phyloP scores from a whole-genome alignment of 2,797 vertebrate genomes.

The Ateles fusciceps region DNA sequence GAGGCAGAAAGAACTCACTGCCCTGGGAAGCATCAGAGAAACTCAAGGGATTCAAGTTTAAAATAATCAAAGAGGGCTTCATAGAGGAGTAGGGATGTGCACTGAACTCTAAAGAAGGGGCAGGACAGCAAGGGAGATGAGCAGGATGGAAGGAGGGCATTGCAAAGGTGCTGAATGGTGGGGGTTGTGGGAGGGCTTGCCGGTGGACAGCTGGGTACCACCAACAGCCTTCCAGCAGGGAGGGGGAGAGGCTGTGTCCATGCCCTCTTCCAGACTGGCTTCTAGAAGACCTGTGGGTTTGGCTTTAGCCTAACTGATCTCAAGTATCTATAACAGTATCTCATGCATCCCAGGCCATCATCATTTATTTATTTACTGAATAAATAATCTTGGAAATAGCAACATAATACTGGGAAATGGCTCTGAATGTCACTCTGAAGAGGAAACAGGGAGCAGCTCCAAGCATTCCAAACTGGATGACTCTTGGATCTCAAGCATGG shows the following conservation, averaged over 20 bases:
- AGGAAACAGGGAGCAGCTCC: not conserved
- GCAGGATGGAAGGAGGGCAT: not conserved
- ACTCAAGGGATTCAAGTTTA: not conserved
- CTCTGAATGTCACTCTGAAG: not conserved
- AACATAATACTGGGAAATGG: not conserved
- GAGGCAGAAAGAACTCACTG: not conserved
- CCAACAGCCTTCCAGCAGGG: not conserved
- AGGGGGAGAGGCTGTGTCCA: not conserved
- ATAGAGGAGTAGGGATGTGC: not conserved
- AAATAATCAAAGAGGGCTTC: not conserved
- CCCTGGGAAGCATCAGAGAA: not conserved
- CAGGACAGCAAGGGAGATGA: not conserved
- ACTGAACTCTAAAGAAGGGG: not conserved
- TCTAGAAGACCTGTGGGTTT: not conserved
- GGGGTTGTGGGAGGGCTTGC: not conserved
- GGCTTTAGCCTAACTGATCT: not conserved
- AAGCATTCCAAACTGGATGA: not conserved
- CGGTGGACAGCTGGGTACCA: not conserved
- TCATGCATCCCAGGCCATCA: too few relatives aligned
- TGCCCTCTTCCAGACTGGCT: not conserved
- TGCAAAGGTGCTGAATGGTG: accelerated
- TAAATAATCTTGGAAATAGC: not conserved
- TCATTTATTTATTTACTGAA: not conserved
- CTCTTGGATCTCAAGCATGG: not conserved
- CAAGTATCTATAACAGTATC: not conserved